These are phyloP conservation scores for Trematocara stigmaticum DNA, from an alignment of 2,113 vertebrate genomes.

Conservation along the genomic window DNA sequence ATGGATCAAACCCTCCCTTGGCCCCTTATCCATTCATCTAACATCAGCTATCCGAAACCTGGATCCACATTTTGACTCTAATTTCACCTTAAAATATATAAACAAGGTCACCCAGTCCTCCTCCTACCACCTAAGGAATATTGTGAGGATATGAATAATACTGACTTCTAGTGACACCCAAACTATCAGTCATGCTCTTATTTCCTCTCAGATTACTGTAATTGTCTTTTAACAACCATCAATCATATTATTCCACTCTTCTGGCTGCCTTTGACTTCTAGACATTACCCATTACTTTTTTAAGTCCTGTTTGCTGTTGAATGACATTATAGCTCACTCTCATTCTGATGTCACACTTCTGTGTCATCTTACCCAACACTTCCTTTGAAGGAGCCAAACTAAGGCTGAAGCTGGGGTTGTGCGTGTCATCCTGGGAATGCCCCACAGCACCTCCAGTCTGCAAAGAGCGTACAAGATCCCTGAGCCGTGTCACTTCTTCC, in stretches of 20 bases:
- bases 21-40: neutral
- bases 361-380: slow-evolving; percentile 77
- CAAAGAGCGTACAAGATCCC: slow-evolving; percentile 75
- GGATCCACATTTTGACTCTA: neutral
- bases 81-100: neutral
- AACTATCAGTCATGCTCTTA: neutral
- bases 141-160: neutral
- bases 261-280: neutral
- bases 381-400: slow-evolving; percentile 81
- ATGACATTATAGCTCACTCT: neutral
- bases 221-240: neutral
- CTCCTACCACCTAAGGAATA: neutral
- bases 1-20: neutral
- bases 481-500: slow-evolving; percentile 80
- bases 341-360: neutral
- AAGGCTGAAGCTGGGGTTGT: slow-evolving; percentile 54
- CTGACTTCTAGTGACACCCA: neutral
- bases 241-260: neutral
- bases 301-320: neutral
- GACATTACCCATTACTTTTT: neutral
- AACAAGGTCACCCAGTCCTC: neutral
- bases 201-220: neutral
- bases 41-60: neutral
- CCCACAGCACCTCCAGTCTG: slow-evolving; percentile 69
- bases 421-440: slow-evolving; percentile 2